Evolutionary conservation across 1,140 invertebrate species (phyloP).

Genomic region (Trichonephila clavata): DNA sequence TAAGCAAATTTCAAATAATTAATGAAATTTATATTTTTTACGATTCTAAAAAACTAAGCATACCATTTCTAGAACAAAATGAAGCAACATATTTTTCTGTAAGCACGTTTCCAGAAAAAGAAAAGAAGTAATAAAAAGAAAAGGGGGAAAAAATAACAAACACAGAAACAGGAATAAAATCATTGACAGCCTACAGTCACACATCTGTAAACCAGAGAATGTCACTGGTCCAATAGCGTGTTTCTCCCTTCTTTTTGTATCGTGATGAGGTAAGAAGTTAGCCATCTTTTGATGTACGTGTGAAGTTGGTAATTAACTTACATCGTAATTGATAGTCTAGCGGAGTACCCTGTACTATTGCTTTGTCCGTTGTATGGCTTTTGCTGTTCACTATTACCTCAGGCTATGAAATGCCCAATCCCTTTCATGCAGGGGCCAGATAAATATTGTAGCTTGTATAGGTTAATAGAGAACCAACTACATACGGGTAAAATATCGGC

Average conservation of each 20-base stretch:
- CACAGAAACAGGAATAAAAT: constrained; percentile 7
- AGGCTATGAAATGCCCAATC: constrained; percentile 29
- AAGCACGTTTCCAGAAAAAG: background rate
- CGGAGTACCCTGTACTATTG: constrained; percentile 5
- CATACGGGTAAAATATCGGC: too few species aligned
- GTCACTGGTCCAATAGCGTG: constrained; percentile 11
- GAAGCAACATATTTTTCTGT: background rate
- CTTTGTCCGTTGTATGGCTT: constrained; percentile 9
- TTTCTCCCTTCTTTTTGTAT: background rate
- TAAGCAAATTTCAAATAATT: too few species aligned
- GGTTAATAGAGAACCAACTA: too few species aligned
- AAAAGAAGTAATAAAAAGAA: background rate
- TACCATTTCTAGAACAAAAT: background rate
- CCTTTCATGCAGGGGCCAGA: background rate
- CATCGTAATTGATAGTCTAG: constrained; percentile 62
- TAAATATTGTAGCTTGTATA: background rate
- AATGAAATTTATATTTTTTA: too few species aligned
- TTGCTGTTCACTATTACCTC: background rate
- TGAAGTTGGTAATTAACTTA: constrained; percentile 64
- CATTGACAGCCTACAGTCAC: constrained; percentile 42
- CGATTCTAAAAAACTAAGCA: background rate
- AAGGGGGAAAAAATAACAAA: background rate
- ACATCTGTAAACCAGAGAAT: constrained; percentile 22
- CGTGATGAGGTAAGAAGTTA: background rate
- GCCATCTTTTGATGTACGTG: constrained; percentile 54